Evolutionary conservation across 2,888 invertebrate species (phyloP).

Genomic region (Eupithecia tripunctaria): DNA sequence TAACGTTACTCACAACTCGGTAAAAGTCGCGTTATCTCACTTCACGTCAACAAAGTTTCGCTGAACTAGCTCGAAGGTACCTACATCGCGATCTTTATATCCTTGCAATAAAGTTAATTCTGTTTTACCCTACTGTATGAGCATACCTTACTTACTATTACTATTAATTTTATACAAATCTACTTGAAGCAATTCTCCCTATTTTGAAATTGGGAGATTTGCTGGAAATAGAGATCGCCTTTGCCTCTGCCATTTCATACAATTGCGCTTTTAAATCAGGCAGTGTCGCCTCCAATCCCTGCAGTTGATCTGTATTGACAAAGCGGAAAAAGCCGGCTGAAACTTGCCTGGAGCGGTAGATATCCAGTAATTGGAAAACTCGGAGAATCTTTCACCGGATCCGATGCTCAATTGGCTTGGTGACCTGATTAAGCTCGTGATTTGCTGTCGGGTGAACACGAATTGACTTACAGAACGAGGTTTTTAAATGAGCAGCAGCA

Average conservation of each 20-base stretch:
- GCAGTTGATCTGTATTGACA: conserved; percentile 8
- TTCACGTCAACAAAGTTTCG: background rate
- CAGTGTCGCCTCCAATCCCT: background rate
- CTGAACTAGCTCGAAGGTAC: background rate
- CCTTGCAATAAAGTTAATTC: too few species aligned
- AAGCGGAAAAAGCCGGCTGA: conserved; percentile 2
- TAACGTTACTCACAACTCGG: background rate
- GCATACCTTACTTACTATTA: too few species aligned
- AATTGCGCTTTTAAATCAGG: conserved; percentile 4
- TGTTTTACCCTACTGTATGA: too few species aligned
- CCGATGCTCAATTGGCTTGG: conserved; percentile 12
- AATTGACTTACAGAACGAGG: background rate
- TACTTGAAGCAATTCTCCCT: background rate
- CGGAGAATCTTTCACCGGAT: conserved; percentile 1
- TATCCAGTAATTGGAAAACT: conserved; percentile 15
- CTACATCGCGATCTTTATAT: too few species aligned
- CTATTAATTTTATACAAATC: too few species aligned
- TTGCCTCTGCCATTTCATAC: background rate
- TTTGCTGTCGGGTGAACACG: background rate
- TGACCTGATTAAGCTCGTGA: conserved; percentile 2
- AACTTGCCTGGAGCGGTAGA: conserved; percentile 4
- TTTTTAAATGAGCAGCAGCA: too few species aligned
- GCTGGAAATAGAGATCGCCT: too few species aligned
- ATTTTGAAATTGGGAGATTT: too few species aligned
- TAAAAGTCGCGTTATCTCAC: background rate